Base-by-base conservation (phyloP, 2,888 invertebrate genomes). In the Sphaerophoria taeniata region DNA sequence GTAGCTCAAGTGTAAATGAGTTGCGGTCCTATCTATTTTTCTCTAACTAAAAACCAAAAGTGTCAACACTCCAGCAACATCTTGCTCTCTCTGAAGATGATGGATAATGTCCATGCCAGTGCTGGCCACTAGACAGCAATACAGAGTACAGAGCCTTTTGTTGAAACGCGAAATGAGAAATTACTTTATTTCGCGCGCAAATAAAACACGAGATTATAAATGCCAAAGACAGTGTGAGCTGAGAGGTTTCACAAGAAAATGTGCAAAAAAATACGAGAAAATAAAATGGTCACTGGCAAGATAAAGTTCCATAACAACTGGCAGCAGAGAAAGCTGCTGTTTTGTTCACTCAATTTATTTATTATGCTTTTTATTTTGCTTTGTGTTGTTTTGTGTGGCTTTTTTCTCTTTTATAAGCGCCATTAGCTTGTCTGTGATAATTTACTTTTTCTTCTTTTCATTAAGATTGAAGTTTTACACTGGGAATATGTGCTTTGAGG, bases 131-230 rank as follows among this genome's bases (percentile, higher is more conserved):
- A 74, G 65, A 75, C 71, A 67, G 71, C 65, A 70, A 67, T 43
- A 24, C 24, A 24, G 24, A 24, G 1, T 24, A 72, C 24, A 63
- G 63, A 63, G 53, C 53, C 75, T 72, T 39, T 84, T 79, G 75
- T 84, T 80, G 55, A 51, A 75, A 79, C 61, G 56, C 51, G 56
- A 72, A 80, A 84, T 80, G 75, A 75, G 80, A 84, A 75, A 84
- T 80, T 80, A 72, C 84, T 75, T 76, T 79, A 72, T 61, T 61
- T 60, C 60, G 65, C 75, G 79, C 74, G 79, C 65, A 83, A 83
- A 83, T 83, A 74, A 71, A 83, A 83, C 79, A 51, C 82, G 56
- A 73, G 73, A 78, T 83, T 77, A 74, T 61, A 61, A 49, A n/a
- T n/a, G 51, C 39, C 47, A 11, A 12, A 31, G 45, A 43, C 33